Percentiles rank a stretch among this genome's conserved stretches.
Evolutionary conservation across 53 echinoderm and acorn worm genomes (phyloP).

Genomic region (Temnopleurus reevesii): DNA sequence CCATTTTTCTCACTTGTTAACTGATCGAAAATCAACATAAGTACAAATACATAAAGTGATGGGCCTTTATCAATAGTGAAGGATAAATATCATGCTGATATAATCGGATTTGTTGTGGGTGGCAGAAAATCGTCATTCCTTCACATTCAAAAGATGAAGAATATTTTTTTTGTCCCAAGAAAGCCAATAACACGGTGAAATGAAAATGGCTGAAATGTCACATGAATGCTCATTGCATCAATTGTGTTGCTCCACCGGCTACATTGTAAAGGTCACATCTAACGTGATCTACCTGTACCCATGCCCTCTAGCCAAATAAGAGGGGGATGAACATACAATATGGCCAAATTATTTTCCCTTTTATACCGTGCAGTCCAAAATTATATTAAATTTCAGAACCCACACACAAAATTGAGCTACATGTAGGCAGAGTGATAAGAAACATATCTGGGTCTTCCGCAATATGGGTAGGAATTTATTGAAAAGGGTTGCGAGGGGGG

Average conservation of each 20-base stretch:
- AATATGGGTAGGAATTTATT: conserved; percentile 41
- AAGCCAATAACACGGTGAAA: background rate
- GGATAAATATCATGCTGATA: too few relatives aligned
- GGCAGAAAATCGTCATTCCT: too few relatives aligned
- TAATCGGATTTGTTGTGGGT: too few relatives aligned
- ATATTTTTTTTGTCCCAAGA: too few relatives aligned
- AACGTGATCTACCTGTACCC: background rate
- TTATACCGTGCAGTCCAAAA: background rate
- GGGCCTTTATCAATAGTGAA: too few relatives aligned
- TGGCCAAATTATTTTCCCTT: conserved; percentile 29
- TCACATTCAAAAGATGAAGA: too few relatives aligned
- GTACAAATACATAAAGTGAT: too few relatives aligned
- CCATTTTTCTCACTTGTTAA: too few relatives aligned
- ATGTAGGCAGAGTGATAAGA: background rate
- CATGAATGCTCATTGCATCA: background rate
- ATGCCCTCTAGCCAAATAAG: conserved; percentile 1
- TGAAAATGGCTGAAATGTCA: background rate
- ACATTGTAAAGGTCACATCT: background rate
- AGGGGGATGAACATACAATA: conserved; percentile 37
- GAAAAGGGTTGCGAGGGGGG: background rate
- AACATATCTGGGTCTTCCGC: conserved; percentile 15
- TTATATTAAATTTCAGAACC: conserved; percentile 32
- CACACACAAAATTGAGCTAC: conserved; percentile 15
- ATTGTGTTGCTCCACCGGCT: background rate
- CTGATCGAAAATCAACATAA: too few relatives aligned